These are phyloP conservation scores for Colaptes auratus DNA, from an alignment of 2,113 vertebrate species.

Conservation along the genomic window DNA sequence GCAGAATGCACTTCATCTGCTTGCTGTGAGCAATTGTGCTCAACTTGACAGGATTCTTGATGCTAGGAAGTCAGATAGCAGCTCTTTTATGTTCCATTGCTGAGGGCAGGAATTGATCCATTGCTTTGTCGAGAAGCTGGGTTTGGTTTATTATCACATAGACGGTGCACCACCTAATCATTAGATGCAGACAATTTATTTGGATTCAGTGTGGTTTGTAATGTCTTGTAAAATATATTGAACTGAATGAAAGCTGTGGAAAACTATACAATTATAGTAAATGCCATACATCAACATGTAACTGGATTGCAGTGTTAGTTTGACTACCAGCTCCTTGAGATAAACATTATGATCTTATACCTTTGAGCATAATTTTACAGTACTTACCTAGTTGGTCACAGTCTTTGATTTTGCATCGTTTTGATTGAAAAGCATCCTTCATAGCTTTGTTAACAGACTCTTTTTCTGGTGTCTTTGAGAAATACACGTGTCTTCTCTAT, in stretches of 20 bases:
- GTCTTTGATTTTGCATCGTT: not conserved
- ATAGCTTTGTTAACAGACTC: not conserved
- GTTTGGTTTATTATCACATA: slow-evolving; percentile 2
- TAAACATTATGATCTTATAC: not conserved
- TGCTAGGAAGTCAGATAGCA: slow-evolving; percentile 29
- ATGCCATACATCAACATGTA: not conserved
- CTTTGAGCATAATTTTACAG: not conserved
- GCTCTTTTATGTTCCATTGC: slow-evolving; percentile 11
- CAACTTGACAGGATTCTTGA: slow-evolving; percentile 30
- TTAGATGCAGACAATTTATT: not conserved
- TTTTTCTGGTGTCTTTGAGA: not conserved
- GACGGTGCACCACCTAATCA: not conserved
- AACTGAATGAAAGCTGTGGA: not conserved
- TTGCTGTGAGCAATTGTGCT: slow-evolving; percentile 36
- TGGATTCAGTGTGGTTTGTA: not conserved
- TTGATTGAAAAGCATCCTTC: not conserved
- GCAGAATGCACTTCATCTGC: not conserved
- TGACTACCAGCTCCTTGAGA: not conserved
- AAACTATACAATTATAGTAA: not conserved
- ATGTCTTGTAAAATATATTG: slow-evolving; percentile 13
- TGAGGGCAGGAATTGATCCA: slow-evolving; percentile 44
- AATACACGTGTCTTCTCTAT: not conserved
- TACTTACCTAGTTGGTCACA: not conserved
- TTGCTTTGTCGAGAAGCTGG: slow-evolving; percentile 31
- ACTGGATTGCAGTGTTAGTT: not conserved